phyloP scores from a whole-genome alignment of 2,113 vertebrate species.

The Spilogale gracilis region DNA sequence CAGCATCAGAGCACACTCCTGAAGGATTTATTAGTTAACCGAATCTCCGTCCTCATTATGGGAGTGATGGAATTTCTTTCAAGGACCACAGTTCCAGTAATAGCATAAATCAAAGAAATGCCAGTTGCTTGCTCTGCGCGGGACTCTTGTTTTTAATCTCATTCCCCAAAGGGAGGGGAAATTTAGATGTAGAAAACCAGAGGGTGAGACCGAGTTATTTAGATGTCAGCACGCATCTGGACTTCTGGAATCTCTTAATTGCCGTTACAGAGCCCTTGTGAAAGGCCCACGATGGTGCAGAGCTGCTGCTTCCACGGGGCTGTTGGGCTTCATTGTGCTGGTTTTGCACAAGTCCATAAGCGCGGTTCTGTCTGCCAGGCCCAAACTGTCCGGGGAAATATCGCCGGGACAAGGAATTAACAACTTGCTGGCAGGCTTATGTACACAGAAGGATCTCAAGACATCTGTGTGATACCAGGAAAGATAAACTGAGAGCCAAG shows the following conservation, averaged over 20 bases:
- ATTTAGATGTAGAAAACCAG: constrained; percentile 65
- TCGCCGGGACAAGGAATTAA: background rate
- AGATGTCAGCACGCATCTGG: constrained; percentile 53
- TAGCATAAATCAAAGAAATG: constrained; percentile 68
- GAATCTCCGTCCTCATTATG: constrained; percentile 49
- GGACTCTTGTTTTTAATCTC: constrained; percentile 62
- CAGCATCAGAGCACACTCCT: constrained; percentile 60
- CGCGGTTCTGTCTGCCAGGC: background rate
- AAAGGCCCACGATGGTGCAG: background rate
- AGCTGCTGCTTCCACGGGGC: background rate
- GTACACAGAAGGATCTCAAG: background rate
- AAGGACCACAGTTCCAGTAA: constrained; percentile 43
- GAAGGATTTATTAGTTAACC: constrained; percentile 75
- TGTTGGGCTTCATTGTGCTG: background rate
- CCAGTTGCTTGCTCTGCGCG: constrained; percentile 38
- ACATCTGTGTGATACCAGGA: background rate
- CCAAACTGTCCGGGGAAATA: background rate
- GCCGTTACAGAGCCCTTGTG: background rate
- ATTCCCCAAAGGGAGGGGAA: background rate
- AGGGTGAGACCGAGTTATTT: constrained; percentile 34
- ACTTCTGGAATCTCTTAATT: background rate
- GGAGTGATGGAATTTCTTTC: constrained; percentile 64
- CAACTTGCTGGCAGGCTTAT: background rate
- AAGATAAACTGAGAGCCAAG: constrained; percentile 1
- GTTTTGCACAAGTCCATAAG: background rate